phyloP scores from a whole-genome alignment of 2,888 invertebrate genomes.

The Polyploca ridens region DNA sequence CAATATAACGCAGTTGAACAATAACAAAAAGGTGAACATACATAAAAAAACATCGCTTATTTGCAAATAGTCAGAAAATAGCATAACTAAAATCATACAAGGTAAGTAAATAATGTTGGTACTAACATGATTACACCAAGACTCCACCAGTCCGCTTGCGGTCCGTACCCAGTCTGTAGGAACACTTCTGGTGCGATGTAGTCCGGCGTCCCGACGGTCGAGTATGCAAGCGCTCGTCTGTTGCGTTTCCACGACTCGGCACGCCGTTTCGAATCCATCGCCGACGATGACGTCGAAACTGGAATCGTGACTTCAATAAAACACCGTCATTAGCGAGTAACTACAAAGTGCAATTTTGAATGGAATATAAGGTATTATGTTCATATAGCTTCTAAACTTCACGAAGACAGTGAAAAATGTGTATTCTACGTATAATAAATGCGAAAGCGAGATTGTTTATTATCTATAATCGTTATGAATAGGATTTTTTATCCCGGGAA shows the following conservation, averaged over 20 bases:
- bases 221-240: constrained; percentile 96
- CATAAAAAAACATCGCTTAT: too few relatives aligned
- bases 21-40: too few relatives aligned
- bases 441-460: too few relatives aligned
- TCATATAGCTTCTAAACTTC: too few relatives aligned
- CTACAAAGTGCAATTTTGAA: background rate
- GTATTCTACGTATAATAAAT: too few relatives aligned
- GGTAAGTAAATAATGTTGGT: constrained; percentile 12
- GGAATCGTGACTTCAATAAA: constrained; percentile 30
- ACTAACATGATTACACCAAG: constrained; percentile 98
- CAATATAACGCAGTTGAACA: too few relatives aligned
- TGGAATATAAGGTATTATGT: too few relatives aligned
- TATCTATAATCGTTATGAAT: too few relatives aligned
- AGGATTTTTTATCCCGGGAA: too few relatives aligned
- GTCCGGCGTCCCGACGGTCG: constrained; percentile 98
- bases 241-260: constrained; percentile 99
- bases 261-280: constrained; percentile 98
- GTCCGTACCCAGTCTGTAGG: constrained; percentile 98
- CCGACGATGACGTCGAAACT: constrained; percentile 79
- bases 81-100: background rate
- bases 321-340: constrained; percentile 6
- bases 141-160: constrained; percentile 99
- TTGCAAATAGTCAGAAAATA: too few relatives aligned
- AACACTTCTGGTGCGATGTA: constrained; percentile 99
- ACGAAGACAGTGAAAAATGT: too few relatives aligned